Conservation (phyloP, 2,113 vertebrate species). For the Phoxinus phoxinus region DNA sequence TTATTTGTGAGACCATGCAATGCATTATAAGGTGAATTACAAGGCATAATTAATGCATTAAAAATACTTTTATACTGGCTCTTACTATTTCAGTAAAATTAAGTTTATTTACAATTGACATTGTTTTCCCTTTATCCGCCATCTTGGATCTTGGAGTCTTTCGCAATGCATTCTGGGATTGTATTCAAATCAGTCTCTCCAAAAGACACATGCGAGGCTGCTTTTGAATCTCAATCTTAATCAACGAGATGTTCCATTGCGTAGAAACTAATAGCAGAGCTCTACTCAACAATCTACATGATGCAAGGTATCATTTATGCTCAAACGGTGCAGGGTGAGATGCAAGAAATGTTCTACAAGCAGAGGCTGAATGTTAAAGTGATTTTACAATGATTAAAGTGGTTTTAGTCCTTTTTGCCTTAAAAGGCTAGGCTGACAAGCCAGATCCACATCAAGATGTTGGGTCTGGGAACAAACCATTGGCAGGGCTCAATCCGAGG, state of each 20-base stretch:
- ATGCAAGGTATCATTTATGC: neutral
- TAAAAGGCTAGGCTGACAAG: no score
- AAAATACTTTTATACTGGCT: no score
- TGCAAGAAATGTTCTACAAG: no score
- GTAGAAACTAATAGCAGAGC: neutral
- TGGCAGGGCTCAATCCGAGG: no score
- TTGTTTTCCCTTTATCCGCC: neutral
- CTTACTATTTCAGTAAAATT: no score
- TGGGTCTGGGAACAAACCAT: no score
- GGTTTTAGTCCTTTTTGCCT: neutral
- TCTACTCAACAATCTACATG: neutral
- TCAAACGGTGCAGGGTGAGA: no score
- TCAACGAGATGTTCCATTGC: neutral
- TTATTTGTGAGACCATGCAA: no score
- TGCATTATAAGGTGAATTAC: no score
- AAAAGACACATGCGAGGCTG: neutral
- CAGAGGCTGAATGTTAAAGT: neutral
- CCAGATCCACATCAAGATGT: no score
- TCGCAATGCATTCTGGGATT: neutral
- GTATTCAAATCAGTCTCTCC: neutral
- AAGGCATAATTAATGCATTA: no score
- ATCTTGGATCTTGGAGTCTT: neutral
- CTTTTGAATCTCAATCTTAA: neutral
- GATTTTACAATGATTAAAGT: neutral
- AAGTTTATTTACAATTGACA: no score